phyloP scores from a whole-genome alignment of 2,113 vertebrate species.

The Ardeotis arabs region DNA sequence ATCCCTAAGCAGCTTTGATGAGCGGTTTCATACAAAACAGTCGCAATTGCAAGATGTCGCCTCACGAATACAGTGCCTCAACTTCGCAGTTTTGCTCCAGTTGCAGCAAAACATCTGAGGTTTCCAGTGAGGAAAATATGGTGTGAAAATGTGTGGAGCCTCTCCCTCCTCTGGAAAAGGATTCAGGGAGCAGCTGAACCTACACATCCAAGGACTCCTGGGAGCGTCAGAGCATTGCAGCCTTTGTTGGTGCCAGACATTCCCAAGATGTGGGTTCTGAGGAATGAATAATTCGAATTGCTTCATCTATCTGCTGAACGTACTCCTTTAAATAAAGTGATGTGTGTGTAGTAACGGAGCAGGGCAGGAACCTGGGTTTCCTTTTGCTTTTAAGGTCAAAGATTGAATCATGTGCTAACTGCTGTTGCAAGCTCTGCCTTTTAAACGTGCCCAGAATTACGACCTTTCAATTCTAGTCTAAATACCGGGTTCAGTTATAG shows the following conservation, averaged over 20 bases:
- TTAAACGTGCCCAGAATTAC: not conserved
- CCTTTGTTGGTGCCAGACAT: not conserved
- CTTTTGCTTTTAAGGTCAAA: slow-evolving; percentile 21
- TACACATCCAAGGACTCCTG: not conserved
- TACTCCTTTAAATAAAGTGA: not conserved
- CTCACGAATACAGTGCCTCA: not conserved
- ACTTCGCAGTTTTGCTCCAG: not conserved
- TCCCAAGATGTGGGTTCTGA: slow-evolving; percentile 14
- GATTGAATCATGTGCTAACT: not conserved
- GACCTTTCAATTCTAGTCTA: not conserved
- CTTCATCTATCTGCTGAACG: not conserved
- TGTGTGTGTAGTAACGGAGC: rapidly evolving
- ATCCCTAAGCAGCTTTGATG: rapidly evolving
- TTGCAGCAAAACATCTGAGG: not conserved
- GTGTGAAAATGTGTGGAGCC: not conserved
- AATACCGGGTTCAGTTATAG: not conserved
- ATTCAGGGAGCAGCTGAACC: not conserved
- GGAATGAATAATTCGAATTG: not conserved
- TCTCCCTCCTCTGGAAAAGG: not conserved
- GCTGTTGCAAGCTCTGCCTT: not conserved
- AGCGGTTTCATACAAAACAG: not conserved
- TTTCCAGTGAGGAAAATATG: not conserved
- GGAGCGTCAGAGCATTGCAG: not conserved
- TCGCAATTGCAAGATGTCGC: rapidly evolving
- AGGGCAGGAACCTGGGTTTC: not conserved